Conservation (phyloP, 2,888 invertebrate species). For the Oeneis ivallda region DNA sequence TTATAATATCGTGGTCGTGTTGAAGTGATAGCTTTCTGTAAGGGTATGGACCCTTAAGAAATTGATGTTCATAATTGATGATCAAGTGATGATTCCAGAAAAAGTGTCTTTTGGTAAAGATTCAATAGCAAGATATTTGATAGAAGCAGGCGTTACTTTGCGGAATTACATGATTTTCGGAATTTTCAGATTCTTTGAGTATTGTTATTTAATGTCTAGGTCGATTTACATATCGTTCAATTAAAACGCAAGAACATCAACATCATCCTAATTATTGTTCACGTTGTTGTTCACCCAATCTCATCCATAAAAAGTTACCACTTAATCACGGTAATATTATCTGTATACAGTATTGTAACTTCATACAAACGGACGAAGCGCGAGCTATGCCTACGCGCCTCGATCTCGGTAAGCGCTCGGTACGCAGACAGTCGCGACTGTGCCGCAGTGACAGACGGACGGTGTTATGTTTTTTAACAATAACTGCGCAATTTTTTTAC, state of each 20-base stretch:
- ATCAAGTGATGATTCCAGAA: conserved; percentile 2
- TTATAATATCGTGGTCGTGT: background rate
- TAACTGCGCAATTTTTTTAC: too few relatives aligned
- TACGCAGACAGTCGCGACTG: too few relatives aligned
- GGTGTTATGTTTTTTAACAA: too few relatives aligned
- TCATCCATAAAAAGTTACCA: background rate
- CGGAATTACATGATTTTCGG: too few relatives aligned
- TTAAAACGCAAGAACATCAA: background rate
- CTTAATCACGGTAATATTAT: too few relatives aligned
- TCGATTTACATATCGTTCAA: background rate
- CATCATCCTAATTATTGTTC: background rate
- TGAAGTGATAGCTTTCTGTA: background rate
- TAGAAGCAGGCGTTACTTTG: too few relatives aligned
- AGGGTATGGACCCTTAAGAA: background rate
- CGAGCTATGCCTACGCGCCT: too few relatives aligned
- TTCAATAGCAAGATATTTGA: background rate
- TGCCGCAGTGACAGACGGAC: too few relatives aligned
- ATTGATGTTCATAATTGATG: background rate
- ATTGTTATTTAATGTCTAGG: background rate
- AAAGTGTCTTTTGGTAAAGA: background rate
- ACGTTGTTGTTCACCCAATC: background rate
- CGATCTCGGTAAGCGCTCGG: too few relatives aligned
- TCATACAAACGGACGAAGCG: too few relatives aligned
- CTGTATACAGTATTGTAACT: too few relatives aligned
- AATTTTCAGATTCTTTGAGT: too few relatives aligned